Base-by-base conservation (phyloP, 2,888 invertebrate genomes). In the Rhimphoctona megacephalus region DNA sequence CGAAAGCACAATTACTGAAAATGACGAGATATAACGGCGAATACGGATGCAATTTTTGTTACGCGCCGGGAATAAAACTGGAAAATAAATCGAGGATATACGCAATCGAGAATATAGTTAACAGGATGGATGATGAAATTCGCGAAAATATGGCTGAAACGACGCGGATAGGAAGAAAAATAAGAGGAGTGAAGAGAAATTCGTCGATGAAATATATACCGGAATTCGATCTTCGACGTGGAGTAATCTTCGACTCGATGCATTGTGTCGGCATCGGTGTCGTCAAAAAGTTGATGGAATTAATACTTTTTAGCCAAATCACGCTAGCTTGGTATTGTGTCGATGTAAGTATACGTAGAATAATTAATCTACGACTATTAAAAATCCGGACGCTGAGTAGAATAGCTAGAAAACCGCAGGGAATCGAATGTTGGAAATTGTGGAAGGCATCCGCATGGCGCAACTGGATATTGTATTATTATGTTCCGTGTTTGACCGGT, bases 381-480 rank as follows among this genome's bases (percentile, higher is more conserved):
- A 70, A 22, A n/a, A 81, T 85, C 36, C 64, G 77, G 77, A 70
- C 81, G 67, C 81, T 70, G n/a, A 78, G 46, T 36, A 66, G 52
- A 17, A 74, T 81, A 22, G n/a, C 82, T n/a, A 54, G 78, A 54
- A 81, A 61, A 64, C 72, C 77, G 1, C 57, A 25, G 64, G n/a
- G 39, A 25, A 70, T 81, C 25, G 43, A 22, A 64, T 17, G 14
- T 25, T 46, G 17, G 30, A 70, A 78, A 54, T 54, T 77, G 39
- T 85, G 78, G 81, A 81, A 81, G 39, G 85, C 85, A n/a, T 57
- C 46, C n/a, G 73, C 81, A 19, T 85, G 78, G 77, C 64, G 81
- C 36, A 85, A 85, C 57, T 85, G 81, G 81, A 33, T 85, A 25
- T 52, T 81, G 19, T 77, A 81, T 81, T 81, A 85, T 66, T 30